Percentiles rank a stretch among this genome's conserved stretches.
phyloP scores from a whole-genome alignment of 64 coral and sea anemone species.

The Stichodactyla helianthus region DNA sequence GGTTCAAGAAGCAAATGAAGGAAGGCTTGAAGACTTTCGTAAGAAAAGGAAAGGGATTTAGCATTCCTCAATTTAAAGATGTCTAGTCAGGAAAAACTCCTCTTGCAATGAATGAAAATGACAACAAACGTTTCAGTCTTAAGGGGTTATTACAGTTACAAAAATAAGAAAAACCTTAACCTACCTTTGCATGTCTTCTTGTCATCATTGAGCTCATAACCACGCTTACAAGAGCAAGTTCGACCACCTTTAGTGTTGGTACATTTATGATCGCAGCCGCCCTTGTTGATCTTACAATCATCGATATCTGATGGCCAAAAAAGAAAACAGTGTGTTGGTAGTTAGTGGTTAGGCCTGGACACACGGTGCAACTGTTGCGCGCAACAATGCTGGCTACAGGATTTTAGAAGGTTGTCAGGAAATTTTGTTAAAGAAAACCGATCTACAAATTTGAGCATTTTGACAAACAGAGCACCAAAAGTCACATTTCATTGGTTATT shows the following conservation, averaged over 20 bases:
- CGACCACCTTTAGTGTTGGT: conserved; percentile 38
- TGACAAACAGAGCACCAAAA: too few species aligned
- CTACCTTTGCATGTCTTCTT: conserved; percentile 37
- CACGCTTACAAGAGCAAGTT: conserved; percentile 46
- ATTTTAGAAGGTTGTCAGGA: too few species aligned
- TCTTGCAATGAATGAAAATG: neutral
- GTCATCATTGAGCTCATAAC: conserved; percentile 26
- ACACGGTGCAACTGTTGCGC: neutral
- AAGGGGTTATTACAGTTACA: too few species aligned
- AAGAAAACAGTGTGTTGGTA: neutral
- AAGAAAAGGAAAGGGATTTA: too few species aligned
- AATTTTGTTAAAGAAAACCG: too few species aligned
- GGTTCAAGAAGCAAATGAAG: neutral
- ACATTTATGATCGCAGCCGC: conserved; percentile 51
- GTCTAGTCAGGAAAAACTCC: too few species aligned
- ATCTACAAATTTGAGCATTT: too few species aligned
- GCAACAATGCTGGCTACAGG: neutral
- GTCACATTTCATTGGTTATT: too few species aligned
- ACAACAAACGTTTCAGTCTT: neutral
- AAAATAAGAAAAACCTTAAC: neutral
- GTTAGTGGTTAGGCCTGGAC: too few species aligned
- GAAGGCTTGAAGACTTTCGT: neutral
- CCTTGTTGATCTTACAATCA: conserved; percentile 47
- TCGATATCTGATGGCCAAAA: conserved; percentile 16
- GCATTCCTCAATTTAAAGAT: too few species aligned